phyloP scores from a whole-genome alignment of 2,888 invertebrate species.

The Leptinotarsa peninsularis region DNA sequence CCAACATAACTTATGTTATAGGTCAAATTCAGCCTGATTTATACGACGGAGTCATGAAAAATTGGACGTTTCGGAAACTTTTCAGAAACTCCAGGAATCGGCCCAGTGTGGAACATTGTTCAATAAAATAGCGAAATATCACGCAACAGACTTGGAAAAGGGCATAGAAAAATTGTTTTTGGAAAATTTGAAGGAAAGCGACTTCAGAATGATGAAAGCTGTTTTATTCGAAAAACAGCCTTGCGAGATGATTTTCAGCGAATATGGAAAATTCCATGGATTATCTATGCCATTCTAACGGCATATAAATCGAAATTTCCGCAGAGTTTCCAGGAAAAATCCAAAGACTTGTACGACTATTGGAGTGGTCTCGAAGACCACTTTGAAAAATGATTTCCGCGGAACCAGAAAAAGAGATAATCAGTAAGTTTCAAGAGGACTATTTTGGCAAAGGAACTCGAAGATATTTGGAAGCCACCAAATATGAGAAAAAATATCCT shows the following conservation, averaged over 20 bases:
- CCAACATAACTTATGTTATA: too few relatives aligned
- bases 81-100: not conserved
- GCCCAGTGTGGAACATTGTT: not conserved
- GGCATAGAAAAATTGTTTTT: slow-evolving; percentile 37
- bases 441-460: slow-evolving; percentile 15
- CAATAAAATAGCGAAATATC: not conserved
- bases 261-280: slow-evolving; percentile 48
- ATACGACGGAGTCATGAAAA: too few relatives aligned
- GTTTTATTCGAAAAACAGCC: slow-evolving; percentile 46
- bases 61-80: not conserved
- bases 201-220: slow-evolving; percentile 32
- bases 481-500: slow-evolving; percentile 20
- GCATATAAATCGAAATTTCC: slow-evolving; percentile 42
- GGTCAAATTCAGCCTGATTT: too few relatives aligned
- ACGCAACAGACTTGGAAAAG: not conserved
- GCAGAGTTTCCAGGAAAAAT: slow-evolving; percentile 28
- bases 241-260: slow-evolving; percentile 39
- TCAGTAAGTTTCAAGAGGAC: not conserved
- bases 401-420: not conserved
- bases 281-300: slow-evolving; percentile 32
- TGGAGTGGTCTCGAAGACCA: not conserved
- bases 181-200: slow-evolving; percentile 38
- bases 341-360: not conserved
- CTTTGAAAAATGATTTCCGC: not conserved
- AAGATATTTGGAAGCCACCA: not conserved